A percentile compares a stretch with the other conserved stretches of the same genome.
Conservation (phyloP, 2,113 vertebrate species). For the Typhlomys cinereus region DNA sequence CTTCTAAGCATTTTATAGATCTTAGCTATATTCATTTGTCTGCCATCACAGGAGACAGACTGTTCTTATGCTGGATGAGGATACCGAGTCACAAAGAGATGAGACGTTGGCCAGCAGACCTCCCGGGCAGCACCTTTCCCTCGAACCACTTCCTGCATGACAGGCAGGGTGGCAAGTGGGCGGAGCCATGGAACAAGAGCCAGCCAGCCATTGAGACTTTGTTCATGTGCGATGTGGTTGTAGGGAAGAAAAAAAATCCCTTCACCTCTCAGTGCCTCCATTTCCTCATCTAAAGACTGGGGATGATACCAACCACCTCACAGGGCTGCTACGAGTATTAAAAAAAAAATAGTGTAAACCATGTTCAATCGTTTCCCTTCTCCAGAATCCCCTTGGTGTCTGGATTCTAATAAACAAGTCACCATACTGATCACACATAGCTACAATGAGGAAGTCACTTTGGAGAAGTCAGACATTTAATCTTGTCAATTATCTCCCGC, state of each 20-base stretch:
- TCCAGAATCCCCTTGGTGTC: background rate
- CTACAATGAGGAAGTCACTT: background rate
- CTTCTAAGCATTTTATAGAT: background rate
- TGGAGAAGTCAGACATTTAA: background rate
- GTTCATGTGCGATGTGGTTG: background rate
- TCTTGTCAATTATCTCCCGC: background rate
- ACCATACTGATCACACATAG: no score
- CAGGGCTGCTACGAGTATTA: background rate
- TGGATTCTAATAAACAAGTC: background rate
- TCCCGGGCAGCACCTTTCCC: fast-evolving
- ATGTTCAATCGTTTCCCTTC: no score
- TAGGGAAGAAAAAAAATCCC: background rate
- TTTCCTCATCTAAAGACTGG: background rate
- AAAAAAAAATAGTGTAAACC: background rate
- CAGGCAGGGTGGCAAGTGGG: fast-evolving
- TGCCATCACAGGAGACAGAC: background rate
- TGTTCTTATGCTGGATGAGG: background rate
- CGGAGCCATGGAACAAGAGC: background rate
- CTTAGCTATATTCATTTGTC: background rate
- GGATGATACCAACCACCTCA: background rate
- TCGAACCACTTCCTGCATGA: background rate
- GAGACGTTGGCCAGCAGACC: no score
- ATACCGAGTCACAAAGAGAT: background rate
- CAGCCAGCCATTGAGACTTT: background rate
- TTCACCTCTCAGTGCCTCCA: background rate